These are phyloP conservation scores for Magallana nippona DNA, from an alignment of 2,888 invertebrate genomes.

Conservation along the genomic window DNA sequence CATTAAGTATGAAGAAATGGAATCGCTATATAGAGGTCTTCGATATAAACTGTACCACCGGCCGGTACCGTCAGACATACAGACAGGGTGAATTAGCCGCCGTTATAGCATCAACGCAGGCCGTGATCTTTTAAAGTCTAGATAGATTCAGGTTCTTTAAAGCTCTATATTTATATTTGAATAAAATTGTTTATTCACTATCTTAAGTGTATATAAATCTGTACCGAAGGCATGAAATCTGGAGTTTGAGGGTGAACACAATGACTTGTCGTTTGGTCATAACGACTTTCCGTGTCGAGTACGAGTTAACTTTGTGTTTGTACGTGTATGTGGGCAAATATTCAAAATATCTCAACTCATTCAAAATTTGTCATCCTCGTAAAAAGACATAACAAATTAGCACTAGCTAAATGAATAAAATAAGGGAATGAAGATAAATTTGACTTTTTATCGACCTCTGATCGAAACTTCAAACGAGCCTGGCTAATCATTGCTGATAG, in stretches of 20 bases:
- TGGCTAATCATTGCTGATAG: conserved; percentile 10
- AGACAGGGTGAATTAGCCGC: neutral
- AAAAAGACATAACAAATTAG: conserved; percentile 28
- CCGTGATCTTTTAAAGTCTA: neutral
- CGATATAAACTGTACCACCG: conserved; percentile 67
- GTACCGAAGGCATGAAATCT: neutral
- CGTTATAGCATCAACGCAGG: too few relatives aligned
- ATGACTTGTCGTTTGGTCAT: neutral
- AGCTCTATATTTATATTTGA: neutral
- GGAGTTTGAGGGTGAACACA: neutral
- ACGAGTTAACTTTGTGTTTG: neutral
- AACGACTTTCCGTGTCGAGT: neutral
- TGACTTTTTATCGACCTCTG: conserved; percentile 30
- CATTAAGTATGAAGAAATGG: conserved; percentile 64
- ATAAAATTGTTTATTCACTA: conserved; percentile 23
- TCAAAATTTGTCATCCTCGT: conserved; percentile 12
- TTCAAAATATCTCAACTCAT: conserved; percentile 18
- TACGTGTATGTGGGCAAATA: conserved; percentile 16
- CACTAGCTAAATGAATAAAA: conserved; percentile 18
- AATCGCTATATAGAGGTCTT: conserved; percentile 73
- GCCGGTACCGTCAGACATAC: conserved; percentile 31
- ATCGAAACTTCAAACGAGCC: conserved; percentile 9
- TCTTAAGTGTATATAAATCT: conserved; percentile 16
- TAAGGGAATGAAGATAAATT: conserved; percentile 31
- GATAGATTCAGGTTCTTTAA: neutral